phyloP scores from a whole-genome alignment of 2,888 invertebrate species.

The Melanostoma mellinum region DNA sequence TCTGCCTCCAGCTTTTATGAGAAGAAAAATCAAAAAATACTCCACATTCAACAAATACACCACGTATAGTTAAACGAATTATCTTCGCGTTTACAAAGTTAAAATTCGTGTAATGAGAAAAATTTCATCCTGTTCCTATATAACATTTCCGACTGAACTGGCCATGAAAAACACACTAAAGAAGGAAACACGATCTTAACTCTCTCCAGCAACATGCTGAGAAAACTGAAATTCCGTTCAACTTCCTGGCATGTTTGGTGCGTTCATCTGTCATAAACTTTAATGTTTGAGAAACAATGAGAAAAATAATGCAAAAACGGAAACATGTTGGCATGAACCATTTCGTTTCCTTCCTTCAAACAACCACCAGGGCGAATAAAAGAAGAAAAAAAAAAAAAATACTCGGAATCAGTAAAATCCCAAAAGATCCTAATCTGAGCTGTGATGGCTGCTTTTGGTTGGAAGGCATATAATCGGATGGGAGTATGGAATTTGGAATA shows the following conservation, averaged over 20 bases:
- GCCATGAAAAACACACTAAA: no score
- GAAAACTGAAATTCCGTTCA: constrained; percentile 3
- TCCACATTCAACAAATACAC: no score
- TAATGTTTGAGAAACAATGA: constrained; percentile 6
- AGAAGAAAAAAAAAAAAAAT: not conserved
- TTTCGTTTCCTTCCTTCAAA: not conserved
- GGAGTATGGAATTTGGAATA: not conserved
- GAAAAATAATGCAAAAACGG: not conserved
- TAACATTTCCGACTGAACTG: no score
- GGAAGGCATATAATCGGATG: not conserved
- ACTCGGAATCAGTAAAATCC: not conserved
- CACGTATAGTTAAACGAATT: no score
- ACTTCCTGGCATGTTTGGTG: not conserved
- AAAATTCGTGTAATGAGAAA: no score
- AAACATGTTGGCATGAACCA: not conserved
- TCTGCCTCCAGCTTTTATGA: no score
- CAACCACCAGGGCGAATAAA: not conserved
- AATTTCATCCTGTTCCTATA: no score
- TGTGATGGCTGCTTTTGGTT: not conserved
- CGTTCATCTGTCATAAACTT: not conserved
- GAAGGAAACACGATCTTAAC: not conserved
- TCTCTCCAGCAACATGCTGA: not conserved
- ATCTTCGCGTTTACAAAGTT: no score
- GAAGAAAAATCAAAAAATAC: no score
- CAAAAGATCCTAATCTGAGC: not conserved